phyloP scores from a whole-genome alignment of 2,888 invertebrate genomes.

The Drosophila merina region DNA sequence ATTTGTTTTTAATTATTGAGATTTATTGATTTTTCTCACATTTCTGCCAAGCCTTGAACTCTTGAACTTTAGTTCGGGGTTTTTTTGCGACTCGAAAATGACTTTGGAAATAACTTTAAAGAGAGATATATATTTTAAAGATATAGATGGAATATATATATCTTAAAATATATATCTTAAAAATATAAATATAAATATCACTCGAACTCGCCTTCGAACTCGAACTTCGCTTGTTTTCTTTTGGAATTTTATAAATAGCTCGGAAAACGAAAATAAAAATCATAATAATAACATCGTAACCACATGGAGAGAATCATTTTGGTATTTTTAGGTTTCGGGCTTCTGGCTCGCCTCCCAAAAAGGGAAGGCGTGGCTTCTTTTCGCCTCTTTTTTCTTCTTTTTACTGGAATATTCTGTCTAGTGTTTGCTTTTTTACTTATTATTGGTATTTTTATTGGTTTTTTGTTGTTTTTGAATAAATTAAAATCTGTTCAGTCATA shows the following conservation, averaged over 20 bases:
- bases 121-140: no score
- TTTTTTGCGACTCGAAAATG: no score
- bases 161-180: neutral
- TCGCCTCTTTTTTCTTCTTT: constrained; percentile 4
- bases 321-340: constrained; percentile 23
- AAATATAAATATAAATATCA: neutral
- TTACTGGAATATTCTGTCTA: constrained; percentile 9
- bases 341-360: no score
- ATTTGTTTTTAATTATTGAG: constrained; percentile 68
- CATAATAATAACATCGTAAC: constrained; percentile 39
- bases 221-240: constrained; percentile 19
- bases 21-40: constrained; percentile 70
- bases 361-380: constrained; percentile 6
- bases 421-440: neutral
- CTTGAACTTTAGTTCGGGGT: constrained; percentile 22
- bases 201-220: neutral
- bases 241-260: constrained; percentile 24
- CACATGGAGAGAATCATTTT: constrained; percentile 42
- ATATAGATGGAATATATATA: no score
- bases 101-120: no score
- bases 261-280: constrained; percentile 23
- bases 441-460: neutral
- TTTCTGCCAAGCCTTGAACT: constrained; percentile 52
- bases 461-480: constrained; percentile 49
- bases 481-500: constrained; percentile 41